phyloP scores from a whole-genome alignment of 2,888 invertebrate species.

The Thyatira batis region DNA sequence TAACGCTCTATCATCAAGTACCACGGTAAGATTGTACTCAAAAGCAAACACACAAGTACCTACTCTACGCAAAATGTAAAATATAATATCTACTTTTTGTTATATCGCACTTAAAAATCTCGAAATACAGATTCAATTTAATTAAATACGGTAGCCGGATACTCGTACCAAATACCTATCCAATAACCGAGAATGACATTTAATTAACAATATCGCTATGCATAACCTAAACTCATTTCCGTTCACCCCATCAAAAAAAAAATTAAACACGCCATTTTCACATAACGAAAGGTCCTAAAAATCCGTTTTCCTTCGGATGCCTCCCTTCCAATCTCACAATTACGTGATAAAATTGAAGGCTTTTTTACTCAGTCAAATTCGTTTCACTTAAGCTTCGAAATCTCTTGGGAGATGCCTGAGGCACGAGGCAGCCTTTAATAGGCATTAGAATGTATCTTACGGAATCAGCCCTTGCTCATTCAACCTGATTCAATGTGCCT shows the following conservation, averaged over 20 bases:
- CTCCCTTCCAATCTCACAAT: conserved; percentile 47
- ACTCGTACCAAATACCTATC: neutral
- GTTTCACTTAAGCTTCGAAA: conserved; percentile 55
- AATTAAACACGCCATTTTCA: conserved; percentile 24
- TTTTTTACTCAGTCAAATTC: conserved; percentile 59
- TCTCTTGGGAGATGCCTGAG: conserved; percentile 35
- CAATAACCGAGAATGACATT: neutral
- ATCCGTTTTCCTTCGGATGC: conserved; percentile 22
- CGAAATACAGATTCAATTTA: no score
- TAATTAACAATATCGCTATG: neutral
- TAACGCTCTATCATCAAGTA: no score
- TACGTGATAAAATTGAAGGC: conserved; percentile 63
- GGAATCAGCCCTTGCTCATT: conserved; percentile 35
- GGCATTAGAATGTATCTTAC: conserved; percentile 41
- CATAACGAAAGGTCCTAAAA: conserved; percentile 21
- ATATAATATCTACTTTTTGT: no score
- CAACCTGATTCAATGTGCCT: conserved; percentile 32
- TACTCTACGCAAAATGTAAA: no score
- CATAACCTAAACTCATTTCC: neutral
- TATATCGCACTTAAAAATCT: no score
- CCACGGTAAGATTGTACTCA: no score
- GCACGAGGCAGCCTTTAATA: conserved; percentile 42
- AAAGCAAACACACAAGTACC: no score
- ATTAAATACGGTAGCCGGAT: neutral
- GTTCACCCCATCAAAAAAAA: conserved; percentile 16